Evolutionary conservation across 2,797 vertebrate genomes (phyloP).

Genomic region (Syngnathus rostellatus): DNA sequence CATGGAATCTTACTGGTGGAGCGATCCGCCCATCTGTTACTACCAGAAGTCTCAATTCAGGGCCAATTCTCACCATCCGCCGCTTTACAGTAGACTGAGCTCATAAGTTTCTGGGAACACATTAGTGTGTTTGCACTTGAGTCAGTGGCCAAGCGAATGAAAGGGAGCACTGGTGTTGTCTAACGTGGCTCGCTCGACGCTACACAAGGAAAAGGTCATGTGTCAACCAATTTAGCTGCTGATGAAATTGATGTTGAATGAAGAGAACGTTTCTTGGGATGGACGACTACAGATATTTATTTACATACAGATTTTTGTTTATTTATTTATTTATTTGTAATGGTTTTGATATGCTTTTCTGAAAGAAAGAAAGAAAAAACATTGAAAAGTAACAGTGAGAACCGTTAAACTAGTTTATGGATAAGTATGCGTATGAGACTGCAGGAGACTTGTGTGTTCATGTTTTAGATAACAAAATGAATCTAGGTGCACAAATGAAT

Average conservation of each 20-base stretch:
- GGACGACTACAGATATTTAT: too few species aligned
- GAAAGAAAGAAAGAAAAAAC: too few species aligned
- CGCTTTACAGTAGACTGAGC: slow-evolving; percentile 31
- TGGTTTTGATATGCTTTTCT: too few species aligned
- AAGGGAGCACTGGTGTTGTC: slow-evolving; percentile 24
- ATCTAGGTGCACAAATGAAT: slow-evolving; percentile 1
- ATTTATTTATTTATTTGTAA: too few species aligned
- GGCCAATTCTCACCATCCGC: slow-evolving; percentile 63
- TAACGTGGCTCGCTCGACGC: slow-evolving; percentile 30
- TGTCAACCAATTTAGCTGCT: slow-evolving; percentile 10
- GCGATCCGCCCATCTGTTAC: slow-evolving; percentile 61
- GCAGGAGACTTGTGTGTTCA: too few species aligned
- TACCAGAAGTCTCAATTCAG: slow-evolving; percentile 57
- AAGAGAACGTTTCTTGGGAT: not conserved
- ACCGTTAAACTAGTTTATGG: too few species aligned
- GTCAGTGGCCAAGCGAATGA: slow-evolving; percentile 41
- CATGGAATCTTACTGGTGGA: slow-evolving; percentile 59
- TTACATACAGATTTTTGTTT: too few species aligned
- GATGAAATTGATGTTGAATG: not conserved
- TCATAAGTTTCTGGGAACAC: slow-evolving; percentile 37
- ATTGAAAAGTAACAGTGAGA: too few species aligned
- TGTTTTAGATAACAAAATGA: too few species aligned
- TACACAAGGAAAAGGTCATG: slow-evolving; percentile 44
- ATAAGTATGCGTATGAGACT: too few species aligned
- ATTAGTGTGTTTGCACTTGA: slow-evolving; percentile 42